phyloP scores from a whole-genome alignment of 2,113 vertebrate species.

The Platysteira castanea region DNA sequence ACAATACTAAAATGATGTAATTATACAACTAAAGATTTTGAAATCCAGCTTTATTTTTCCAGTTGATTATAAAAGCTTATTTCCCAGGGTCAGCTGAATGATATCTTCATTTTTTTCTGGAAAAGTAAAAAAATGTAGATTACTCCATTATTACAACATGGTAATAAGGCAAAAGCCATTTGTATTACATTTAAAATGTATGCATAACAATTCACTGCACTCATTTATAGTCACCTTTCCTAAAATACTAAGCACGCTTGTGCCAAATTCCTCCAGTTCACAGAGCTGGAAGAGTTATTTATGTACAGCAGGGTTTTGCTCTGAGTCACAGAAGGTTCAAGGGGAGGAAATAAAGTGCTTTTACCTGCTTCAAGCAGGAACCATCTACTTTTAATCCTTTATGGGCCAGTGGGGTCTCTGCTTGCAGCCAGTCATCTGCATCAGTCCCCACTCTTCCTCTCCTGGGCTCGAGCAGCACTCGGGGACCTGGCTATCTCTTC shows the following conservation, averaged over 20 bases:
- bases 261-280: not conserved
- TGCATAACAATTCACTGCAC: not conserved
- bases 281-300: not conserved
- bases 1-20: not conserved
- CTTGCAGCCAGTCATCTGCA: not conserved
- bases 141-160: not conserved
- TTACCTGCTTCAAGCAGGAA: not conserved
- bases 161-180: not conserved
- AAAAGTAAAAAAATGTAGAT: not conserved
- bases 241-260: not conserved
- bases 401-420: accelerated
- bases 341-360: not conserved
- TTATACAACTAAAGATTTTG: not conserved
- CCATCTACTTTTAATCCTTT: not conserved
- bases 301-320: not conserved
- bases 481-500: not conserved
- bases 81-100: slow-evolving; percentile 5
- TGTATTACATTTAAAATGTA: not conserved
- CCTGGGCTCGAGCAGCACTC: not conserved
- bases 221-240: not conserved
- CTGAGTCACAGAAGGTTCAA: not conserved
- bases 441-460: not conserved
- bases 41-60: slow-evolving; percentile 36
- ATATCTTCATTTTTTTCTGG: not conserved
- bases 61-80: slow-evolving; percentile 56